These are phyloP conservation scores for Parauchenoglanis ngamensis DNA, from an alignment of 2,797 vertebrate species.

Conservation along the genomic window DNA sequence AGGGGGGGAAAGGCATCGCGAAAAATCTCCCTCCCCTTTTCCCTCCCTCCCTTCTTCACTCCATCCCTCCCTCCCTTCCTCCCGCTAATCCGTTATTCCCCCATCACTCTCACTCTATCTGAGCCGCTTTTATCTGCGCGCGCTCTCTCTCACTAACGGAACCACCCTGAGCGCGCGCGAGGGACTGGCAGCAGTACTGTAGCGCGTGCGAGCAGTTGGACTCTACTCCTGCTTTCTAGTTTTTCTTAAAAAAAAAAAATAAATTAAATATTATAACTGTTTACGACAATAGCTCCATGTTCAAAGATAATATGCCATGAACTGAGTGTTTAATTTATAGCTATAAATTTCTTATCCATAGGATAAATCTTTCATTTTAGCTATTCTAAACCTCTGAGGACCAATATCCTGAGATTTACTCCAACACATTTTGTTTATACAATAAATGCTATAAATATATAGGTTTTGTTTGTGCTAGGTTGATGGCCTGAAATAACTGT, in stretches of 20 bases:
- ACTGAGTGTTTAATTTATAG: neutral
- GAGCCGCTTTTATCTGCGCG: constrained; percentile 84
- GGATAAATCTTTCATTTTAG: neutral
- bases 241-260: neutral
- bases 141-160: constrained; percentile 69
- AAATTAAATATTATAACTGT: no score
- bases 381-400: neutral
- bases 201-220: constrained; percentile 8
- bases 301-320: neutral
- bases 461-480: neutral
- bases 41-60: constrained; percentile 69
- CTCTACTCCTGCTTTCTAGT: neutral
- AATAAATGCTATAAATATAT: neutral
- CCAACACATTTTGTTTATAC: neutral
- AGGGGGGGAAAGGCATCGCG: constrained; percentile 76
- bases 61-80: constrained; percentile 88
- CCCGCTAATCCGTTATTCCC: constrained; percentile 80
- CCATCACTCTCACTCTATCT: constrained; percentile 32
- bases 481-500: neutral
- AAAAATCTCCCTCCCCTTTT: constrained; percentile 74
- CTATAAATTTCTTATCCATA: neutral
- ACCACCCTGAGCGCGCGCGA: constrained; percentile 11
- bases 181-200: neutral
- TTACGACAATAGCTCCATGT: no score
- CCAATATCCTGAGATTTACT: neutral